Percentiles rank a stretch among this genome's conserved stretches.
phyloP scores from a whole-genome alignment of 2,888 invertebrate species.

The Luperina testacea region DNA sequence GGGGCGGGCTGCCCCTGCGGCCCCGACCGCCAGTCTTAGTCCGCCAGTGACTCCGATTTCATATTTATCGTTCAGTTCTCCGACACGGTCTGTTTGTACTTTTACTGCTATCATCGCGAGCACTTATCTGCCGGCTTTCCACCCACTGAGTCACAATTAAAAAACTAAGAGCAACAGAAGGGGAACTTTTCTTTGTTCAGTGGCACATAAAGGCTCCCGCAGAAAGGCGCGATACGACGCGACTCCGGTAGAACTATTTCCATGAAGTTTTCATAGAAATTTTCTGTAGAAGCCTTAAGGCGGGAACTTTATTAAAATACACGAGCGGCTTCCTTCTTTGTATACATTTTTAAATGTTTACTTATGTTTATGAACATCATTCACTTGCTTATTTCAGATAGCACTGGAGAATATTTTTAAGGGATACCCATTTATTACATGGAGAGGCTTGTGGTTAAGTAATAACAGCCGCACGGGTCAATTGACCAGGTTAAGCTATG shows the following conservation, averaged over 20 bases:
- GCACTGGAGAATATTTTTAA: too few relatives aligned
- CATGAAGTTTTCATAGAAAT: not conserved
- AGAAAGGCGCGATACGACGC: not conserved
- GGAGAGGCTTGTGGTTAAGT: too few relatives aligned
- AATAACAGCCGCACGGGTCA: too few relatives aligned
- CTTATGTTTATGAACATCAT: too few relatives aligned
- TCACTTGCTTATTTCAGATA: too few relatives aligned
- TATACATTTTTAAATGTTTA: too few relatives aligned
- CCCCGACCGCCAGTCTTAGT: too few relatives aligned
- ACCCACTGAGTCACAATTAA: slow-evolving; percentile 36
- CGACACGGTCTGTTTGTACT: slow-evolving; percentile 35
- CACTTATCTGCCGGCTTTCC: slow-evolving; percentile 53
- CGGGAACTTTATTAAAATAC: not conserved
- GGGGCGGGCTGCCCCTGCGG: too few relatives aligned
- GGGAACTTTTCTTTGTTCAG: slow-evolving; percentile 1
- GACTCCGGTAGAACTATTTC: not conserved
- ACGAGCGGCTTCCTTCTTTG: too few relatives aligned
- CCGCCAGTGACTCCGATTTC: not conserved
- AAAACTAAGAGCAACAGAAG: slow-evolving; percentile 24
- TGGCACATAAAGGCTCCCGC: not conserved
- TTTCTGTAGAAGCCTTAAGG: too few relatives aligned
- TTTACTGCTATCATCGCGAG: slow-evolving; percentile 48
- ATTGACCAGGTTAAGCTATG: too few relatives aligned
- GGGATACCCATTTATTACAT: too few relatives aligned
- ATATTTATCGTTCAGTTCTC: slow-evolving; percentile 37